Percentiles rank a stretch among this genome's conserved stretches.
Evolutionary conservation across 2,888 invertebrate genomes (phyloP).

Genomic region (Drosophila yooni): DNA sequence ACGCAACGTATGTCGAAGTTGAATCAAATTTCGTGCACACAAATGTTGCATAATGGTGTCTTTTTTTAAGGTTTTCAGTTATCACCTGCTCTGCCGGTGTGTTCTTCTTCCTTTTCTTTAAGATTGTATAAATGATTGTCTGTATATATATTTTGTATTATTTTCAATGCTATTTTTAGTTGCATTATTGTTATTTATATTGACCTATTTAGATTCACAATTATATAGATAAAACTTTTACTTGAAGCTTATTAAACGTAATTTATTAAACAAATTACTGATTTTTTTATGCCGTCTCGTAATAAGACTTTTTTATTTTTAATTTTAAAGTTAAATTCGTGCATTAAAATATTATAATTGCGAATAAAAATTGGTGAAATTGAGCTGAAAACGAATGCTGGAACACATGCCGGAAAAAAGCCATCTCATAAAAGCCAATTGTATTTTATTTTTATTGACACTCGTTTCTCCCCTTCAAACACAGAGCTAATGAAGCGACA

Average conservation of each 20-base stretch:
- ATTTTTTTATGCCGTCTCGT: not conserved
- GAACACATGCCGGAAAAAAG: not conserved
- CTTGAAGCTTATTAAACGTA: not conserved
- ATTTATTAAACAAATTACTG: not conserved
- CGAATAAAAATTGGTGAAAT: conserved; percentile 5
- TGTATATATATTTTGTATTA: too few species aligned
- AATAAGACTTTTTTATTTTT: not conserved
- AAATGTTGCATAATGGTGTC: not conserved
- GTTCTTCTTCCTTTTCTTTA: not conserved
- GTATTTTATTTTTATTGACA: conserved; percentile 46
- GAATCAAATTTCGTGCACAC: conserved; percentile 9
- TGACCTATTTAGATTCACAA: not conserved
- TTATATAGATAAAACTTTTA: not conserved
- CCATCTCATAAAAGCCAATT: conserved; percentile 28
- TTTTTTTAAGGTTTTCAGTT: not conserved
- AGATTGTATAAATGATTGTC: not conserved
- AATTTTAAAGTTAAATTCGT: not conserved
- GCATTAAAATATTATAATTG: not conserved
- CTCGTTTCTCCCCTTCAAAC: conserved; percentile 21
- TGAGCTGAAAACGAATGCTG: conserved; percentile 8
- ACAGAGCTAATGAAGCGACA: conserved; percentile 66
- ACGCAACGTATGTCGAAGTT: conserved; percentile 28
- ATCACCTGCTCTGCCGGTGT: too few species aligned
- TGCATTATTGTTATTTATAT: not conserved
- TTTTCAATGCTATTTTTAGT: too few species aligned